A percentile compares a stretch with the other conserved stretches of the same genome.
Conservation (phyloP, 2,113 vertebrate species). For the Otus sunia region DNA sequence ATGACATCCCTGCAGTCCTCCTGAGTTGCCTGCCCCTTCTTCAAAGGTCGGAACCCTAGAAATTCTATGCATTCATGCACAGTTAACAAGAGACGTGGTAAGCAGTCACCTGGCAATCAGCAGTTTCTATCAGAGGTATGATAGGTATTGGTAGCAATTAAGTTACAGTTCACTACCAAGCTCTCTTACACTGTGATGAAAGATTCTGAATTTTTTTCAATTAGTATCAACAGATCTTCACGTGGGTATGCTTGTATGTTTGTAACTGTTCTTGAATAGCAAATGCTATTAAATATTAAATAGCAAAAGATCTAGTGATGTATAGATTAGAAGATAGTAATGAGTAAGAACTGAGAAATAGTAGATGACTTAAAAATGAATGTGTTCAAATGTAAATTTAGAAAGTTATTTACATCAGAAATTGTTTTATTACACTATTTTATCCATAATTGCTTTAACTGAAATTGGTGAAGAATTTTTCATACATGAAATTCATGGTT, state of each 20-base stretch:
- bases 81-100: neutral
- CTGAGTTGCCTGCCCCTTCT: neutral
- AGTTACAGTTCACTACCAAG: neutral
- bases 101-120: neutral
- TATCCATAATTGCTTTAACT: neutral
- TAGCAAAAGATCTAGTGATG: neutral
- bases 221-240: neutral
- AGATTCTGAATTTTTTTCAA: neutral
- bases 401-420: neutral
- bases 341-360: neutral
- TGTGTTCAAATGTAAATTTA: neutral
- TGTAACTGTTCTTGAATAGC: neutral
- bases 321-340: neutral
- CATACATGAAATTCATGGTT: neutral
- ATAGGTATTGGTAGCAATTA: neutral
- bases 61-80: accelerated
- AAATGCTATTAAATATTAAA: neutral
- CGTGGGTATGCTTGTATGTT: neutral
- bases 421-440: neutral
- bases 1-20: neutral
- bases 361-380: neutral
- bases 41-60: neutral
- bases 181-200: neutral
- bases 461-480: neutral
- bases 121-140: neutral